Evolutionary conservation across 2,113 vertebrate genomes (phyloP), one percentile per base, ranked within the genome.

Genomic region (Actenoides lindsayi): DNA sequence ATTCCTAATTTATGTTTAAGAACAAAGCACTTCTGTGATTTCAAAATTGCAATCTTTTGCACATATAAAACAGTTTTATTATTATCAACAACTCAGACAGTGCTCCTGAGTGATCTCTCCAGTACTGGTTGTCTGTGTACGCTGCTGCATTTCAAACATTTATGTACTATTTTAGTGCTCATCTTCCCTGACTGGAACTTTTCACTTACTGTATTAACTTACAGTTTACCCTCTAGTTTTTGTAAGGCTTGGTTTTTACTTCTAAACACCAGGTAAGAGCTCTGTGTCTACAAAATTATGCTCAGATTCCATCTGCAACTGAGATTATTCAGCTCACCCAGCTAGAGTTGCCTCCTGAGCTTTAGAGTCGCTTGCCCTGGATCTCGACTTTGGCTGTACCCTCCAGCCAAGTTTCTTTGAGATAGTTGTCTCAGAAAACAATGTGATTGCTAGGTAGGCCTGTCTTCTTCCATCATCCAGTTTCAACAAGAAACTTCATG

Each of bases 371-470:
- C n/a, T 9, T n/a, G 6, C 37, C 53, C 8, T 31, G 33, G 11
- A 53, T 24, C 4, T 51, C 33, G 16, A 18, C 16, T 8, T 48
- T 51, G 35, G 2, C 19, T 76, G 10, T 10, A 63, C 27, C 10
- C 10, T 74, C 10, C n/a, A 57, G 27, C 7, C 39, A 80, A 53
- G 28, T 42, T 92, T 59, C 37, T 59, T 27, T 35, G 35, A 63
- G 13, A 54, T n/a, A 67, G 18, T n/a, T 2, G 2, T 41, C 31
- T 63, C 24, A 59, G 23, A 37, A 13, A 54, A 11, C 14, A 64
- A 35, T 2, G 1, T 33, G 19, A 10, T 60, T 62, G 2, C 11
- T 46, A 27, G 2, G 16, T n/a, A 33, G 16, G 5, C 33, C 1
- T 0, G 7, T 6, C 17, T 59, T 75, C 15, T 64, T 71, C 27